Evolutionary conservation across 2,113 vertebrate genomes (phyloP).

Genomic region (Zonotrichia leucophrys): DNA sequence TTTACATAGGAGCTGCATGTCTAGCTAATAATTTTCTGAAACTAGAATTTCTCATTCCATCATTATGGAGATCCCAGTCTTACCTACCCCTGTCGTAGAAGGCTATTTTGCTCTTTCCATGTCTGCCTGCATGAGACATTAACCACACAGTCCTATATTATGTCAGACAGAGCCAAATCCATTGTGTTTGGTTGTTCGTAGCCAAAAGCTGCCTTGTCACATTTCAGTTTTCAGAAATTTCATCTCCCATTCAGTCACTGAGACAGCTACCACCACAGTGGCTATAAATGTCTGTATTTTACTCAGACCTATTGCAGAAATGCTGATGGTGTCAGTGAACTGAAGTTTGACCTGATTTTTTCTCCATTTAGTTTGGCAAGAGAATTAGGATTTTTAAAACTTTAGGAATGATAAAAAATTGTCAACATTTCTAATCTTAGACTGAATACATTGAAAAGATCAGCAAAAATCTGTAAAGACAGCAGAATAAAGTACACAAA

Average conservation of each 20-base stretch:
- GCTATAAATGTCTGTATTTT: neutral
- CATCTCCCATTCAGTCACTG: neutral
- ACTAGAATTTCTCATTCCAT: neutral
- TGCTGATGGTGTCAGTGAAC: neutral
- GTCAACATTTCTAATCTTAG: neutral
- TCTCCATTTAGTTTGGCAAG: neutral
- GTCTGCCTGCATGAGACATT: neutral
- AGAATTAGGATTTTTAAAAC: neutral
- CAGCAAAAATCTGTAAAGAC: neutral
- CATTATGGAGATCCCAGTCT: neutral
- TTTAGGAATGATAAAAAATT: neutral
- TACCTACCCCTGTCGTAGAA: neutral
- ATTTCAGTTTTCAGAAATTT: neutral
- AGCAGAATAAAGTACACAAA: neutral
- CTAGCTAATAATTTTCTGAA: neutral
- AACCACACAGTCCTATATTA: neutral
- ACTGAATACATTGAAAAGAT: neutral
- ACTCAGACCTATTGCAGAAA: neutral
- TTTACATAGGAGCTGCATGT: neutral
- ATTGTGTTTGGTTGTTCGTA: neutral
- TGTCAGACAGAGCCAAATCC: neutral
- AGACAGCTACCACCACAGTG: neutral
- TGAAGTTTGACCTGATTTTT: neutral
- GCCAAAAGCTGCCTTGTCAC: neutral
- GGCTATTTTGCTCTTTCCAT: neutral